These are phyloP conservation scores for Alcedo quadribrachys DNA, from an alignment of 2,797 vertebrate species.

Conservation along the genomic window DNA sequence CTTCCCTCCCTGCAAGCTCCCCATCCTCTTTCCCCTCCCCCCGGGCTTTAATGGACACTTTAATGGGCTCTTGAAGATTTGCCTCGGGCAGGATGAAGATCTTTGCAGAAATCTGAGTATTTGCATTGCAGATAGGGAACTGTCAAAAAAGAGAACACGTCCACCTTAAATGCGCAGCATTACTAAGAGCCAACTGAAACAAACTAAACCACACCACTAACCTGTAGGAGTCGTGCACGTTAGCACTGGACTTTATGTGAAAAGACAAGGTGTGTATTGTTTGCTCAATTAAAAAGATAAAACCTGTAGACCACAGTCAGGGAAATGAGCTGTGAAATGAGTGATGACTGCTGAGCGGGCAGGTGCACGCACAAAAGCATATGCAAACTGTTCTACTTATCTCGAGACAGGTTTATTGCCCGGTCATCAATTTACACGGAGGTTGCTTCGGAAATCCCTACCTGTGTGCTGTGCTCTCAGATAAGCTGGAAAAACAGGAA, in stretches of 20 bases:
- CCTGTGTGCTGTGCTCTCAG: background rate
- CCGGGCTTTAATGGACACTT: background rate
- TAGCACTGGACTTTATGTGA: slow-evolving; percentile 44
- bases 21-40: too few relatives aligned
- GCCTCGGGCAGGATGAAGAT: background rate
- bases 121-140: background rate
- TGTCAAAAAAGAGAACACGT: background rate
- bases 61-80: background rate
- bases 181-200: background rate
- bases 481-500: background rate
- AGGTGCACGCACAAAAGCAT: slow-evolving; percentile 36
- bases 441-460: background rate
- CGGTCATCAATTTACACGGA: slow-evolving; percentile 28
- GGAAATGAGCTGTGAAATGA: slow-evolving; percentile 64
- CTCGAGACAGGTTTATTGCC: slow-evolving; percentile 54
- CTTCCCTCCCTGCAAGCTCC: background rate
- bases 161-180: background rate
- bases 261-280: slow-evolving; percentile 63
- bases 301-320: slow-evolving; percentile 44
- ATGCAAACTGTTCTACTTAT: slow-evolving; percentile 46
- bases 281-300: slow-evolving; percentile 70
- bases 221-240: background rate
- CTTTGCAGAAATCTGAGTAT: background rate
- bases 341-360: slow-evolving; percentile 56
- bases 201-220: background rate